Base-by-base conservation (phyloP, 2,888 invertebrate species). In the Parapristionchus giblindavisi region DNA sequence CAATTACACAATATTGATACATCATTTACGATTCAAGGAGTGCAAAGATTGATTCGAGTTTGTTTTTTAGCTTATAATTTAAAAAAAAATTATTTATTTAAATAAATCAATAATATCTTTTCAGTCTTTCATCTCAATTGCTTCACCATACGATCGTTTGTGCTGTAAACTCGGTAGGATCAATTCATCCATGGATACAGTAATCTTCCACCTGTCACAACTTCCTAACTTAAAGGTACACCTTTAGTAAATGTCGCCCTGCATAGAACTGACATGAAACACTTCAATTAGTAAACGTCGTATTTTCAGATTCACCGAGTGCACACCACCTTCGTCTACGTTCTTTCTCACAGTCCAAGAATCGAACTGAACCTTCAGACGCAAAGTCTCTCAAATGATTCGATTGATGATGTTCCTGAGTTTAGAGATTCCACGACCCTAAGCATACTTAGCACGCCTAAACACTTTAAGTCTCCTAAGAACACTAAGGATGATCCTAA, bases 141-240 rank as follows among this genome's bases (percentile, higher is more conserved):
- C 43, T 32, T 43, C 63, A 21, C 63, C 63, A 1, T 65, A 29
- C 63, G 63, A 65, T 21, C 63, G 63, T 1, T 27, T 65, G 29
- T 65, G 63, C 63, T 65, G 63, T 43, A 65, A 43, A 27, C 29
- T 65, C 21, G 63, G 63, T 29, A 40, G 63, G 34, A 27, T 65
- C 11, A 65, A 27, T 21, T 29, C 43, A 3, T 6, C 43, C 2
- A 65, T 65, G 63, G 63, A 65, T 40, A 43, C 43, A 17, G 63
- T 43, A 0, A 21, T 65, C 40, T 27, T 17, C 4, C 63, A 32
- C 5, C 40, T 65, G 21, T 1, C 17, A 4, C 43, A 32, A n/a
- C 34, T 65, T 65, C 43, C 29, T 4, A 5, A 17, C 8, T 32
- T 65, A 17, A 65, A 65, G 43, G 63, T 65, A 43, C 38, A 40